These are phyloP conservation scores for Callithrix jacchus DNA, from an alignment of 2,113 vertebrate species.

Conservation along the genomic window DNA sequence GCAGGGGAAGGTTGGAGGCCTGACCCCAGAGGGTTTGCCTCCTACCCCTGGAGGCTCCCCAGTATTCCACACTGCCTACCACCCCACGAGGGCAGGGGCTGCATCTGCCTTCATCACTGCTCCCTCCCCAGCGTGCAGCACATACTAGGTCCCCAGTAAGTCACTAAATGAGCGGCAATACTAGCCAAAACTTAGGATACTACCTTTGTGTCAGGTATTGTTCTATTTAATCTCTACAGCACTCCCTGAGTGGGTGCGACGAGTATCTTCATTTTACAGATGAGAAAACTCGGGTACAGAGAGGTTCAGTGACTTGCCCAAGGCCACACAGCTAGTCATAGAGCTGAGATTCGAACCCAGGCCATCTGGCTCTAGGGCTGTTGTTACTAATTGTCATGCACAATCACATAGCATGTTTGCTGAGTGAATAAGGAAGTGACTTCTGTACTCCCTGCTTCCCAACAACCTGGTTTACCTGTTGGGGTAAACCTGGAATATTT, in stretches of 20 bases:
- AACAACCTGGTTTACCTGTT: neutral
- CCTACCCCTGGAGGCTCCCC: neutral
- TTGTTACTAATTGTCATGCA: no score
- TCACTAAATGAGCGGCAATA: no score
- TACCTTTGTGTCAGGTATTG: neutral
- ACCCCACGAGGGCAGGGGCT: neutral
- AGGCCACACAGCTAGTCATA: neutral
- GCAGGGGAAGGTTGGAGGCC: neutral
- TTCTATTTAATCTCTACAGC: neutral
- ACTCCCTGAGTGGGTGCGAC: neutral
- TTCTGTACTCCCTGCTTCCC: neutral
- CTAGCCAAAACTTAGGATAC: neutral
- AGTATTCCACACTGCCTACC: no score
- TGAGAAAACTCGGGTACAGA: neutral
- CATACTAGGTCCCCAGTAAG: neutral
- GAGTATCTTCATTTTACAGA: neutral
- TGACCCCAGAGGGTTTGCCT: neutral
- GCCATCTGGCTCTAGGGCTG: neutral
- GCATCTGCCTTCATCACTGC: neutral
- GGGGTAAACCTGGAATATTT: neutral
- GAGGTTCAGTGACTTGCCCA: neutral
- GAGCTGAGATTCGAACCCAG: neutral
- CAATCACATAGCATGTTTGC: neutral
- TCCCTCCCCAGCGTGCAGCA: neutral
- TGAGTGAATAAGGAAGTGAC: neutral